Percentiles rank a stretch among this genome's conserved stretches.
Conservation (phyloP, 2,888 invertebrate species). For the Parnassius apollo region DNA sequence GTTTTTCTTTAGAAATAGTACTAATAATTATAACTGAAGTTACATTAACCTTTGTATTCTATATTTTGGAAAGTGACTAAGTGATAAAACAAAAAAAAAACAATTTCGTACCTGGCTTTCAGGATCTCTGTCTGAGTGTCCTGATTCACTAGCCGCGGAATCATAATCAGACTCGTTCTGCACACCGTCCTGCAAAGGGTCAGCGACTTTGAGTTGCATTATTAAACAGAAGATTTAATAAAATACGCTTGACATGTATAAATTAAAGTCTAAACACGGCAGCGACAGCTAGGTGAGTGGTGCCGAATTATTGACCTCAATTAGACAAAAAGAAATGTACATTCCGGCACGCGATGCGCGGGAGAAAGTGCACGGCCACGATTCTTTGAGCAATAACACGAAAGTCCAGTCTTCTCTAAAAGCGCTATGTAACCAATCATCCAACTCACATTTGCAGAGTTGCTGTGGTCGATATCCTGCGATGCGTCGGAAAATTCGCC, state of each 20-base stretch:
- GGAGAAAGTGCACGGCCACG: constrained; percentile 71
- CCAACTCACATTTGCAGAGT: constrained; percentile 71
- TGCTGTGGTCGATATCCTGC: constrained; percentile 70
- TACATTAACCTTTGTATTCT: constrained; percentile 13
- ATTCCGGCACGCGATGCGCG: constrained; percentile 70
- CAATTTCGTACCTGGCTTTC: constrained; percentile 83
- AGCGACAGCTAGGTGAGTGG: constrained; percentile 62
- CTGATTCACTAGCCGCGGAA: constrained; percentile 74
- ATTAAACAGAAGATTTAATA: constrained; percentile 24
- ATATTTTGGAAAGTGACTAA: constrained; percentile 7
- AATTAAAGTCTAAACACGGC: constrained; percentile 53
- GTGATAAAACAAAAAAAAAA: constrained; percentile 5
- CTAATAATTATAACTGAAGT: constrained; percentile 3
- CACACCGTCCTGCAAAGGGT: constrained; percentile 69
- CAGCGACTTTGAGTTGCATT: constrained; percentile 72
- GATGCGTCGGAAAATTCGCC: constrained; percentile 77
- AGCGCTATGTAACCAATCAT: constrained; percentile 34
- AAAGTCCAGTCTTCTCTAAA: constrained; percentile 53
- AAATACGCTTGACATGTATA: constrained; percentile 50
- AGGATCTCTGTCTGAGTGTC: constrained; percentile 84
- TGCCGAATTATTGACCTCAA: constrained; percentile 73
- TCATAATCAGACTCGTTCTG: constrained; percentile 74
- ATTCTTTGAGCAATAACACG: constrained; percentile 71
- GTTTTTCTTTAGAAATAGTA: not conserved
- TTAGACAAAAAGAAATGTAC: constrained; percentile 73